Evolutionary conservation across 2,113 vertebrate genomes (phyloP).

Genomic region (Leptocoma aspasia): DNA sequence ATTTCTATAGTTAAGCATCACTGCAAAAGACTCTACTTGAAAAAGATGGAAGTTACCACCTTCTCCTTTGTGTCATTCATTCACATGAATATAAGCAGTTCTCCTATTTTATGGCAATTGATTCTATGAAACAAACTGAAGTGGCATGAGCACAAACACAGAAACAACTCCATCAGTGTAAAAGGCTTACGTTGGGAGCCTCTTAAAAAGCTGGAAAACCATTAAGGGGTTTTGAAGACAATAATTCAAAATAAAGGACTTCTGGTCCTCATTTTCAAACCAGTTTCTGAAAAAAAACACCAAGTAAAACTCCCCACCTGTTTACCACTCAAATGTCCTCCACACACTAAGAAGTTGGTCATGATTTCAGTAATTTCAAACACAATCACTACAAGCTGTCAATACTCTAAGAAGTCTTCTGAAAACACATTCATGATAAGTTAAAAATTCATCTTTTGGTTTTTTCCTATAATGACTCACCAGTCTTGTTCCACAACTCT

Average conservation of each 20-base stretch:
- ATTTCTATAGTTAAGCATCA: neutral
- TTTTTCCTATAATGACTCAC: constrained; percentile 68
- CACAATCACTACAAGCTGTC: neutral
- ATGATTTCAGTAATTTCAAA: neutral
- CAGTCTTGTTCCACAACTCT: constrained; percentile 90
- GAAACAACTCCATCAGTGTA: neutral
- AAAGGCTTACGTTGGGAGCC: neutral
- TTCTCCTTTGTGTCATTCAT: neutral
- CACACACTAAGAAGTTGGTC: neutral
- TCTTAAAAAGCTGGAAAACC: neutral
- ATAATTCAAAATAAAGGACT: neutral
- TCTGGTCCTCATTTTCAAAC: neutral
- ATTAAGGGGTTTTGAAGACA: neutral
- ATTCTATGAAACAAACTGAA: neutral
- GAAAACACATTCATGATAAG: neutral
- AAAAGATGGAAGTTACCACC: neutral
- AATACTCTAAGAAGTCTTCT: neutral
- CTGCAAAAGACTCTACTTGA: neutral
- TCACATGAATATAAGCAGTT: neutral
- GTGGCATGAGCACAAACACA: neutral
- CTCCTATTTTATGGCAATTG: neutral
- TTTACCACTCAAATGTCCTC: neutral
- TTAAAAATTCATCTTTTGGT: rapidly evolving
- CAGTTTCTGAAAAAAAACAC: neutral
- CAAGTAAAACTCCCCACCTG: neutral